Evolutionary conservation across 2,888 invertebrate species (phyloP).

Genomic region (Cylloceria caligata): DNA sequence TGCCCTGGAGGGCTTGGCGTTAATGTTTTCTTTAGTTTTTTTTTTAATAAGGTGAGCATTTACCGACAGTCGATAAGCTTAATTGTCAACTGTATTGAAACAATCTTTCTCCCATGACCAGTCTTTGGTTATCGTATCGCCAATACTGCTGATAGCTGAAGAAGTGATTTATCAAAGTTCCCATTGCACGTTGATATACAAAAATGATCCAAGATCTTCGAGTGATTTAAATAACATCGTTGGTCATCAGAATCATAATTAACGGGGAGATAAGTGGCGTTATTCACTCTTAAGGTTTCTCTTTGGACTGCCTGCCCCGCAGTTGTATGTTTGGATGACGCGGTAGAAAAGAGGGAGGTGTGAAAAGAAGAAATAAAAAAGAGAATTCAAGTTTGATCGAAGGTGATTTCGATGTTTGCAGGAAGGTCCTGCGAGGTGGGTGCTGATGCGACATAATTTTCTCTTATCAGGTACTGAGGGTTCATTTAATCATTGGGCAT

Average conservation of each 20-base stretch:
- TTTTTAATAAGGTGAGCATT: neutral
- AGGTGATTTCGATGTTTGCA: slow-evolving; percentile 49
- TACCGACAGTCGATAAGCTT: slow-evolving; percentile 26
- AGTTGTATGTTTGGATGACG: slow-evolving; percentile 24
- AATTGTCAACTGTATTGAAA: slow-evolving; percentile 5
- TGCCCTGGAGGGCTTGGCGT: too few species aligned
- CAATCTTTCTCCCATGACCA: neutral
- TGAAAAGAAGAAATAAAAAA: slow-evolving; percentile 28
- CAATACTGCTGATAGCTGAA: slow-evolving; percentile 6
- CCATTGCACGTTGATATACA: slow-evolving; percentile 7
- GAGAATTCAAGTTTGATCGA: slow-evolving; percentile 34
- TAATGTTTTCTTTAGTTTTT: neutral
- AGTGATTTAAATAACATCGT: slow-evolving; percentile 1
- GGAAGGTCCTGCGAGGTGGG: slow-evolving; percentile 62
- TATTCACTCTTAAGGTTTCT: neutral
- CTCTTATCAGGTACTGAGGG: slow-evolving; percentile 69
- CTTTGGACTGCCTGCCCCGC: too few species aligned
- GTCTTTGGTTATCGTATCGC: slow-evolving; percentile 33
- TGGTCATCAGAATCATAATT: slow-evolving; percentile 1
- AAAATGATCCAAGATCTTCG: neutral
- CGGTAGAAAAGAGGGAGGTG: slow-evolving; percentile 26
- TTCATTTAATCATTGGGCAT: slow-evolving; percentile 76
- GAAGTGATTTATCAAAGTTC: slow-evolving; percentile 11
- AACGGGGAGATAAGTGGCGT: neutral
- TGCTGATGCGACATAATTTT: slow-evolving; percentile 52